Evolutionary conservation across 2,888 invertebrate species (phyloP).

Genomic region (Serripes groenlandicus): DNA sequence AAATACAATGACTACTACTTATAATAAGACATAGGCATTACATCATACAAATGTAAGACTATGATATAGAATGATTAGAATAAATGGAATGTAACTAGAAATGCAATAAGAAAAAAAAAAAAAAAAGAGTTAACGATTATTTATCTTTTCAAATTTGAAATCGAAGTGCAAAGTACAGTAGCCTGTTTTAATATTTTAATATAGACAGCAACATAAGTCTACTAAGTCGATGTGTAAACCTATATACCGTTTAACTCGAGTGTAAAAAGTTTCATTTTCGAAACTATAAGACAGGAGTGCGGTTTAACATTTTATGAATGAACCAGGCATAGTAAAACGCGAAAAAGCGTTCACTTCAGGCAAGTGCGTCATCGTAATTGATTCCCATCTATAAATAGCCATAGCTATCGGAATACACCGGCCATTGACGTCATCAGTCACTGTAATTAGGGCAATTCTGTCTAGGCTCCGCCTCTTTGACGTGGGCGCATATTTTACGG

Average conservation of each 20-base stretch:
- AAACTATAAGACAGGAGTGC: background rate
- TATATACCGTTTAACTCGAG: slow-evolving; percentile 14
- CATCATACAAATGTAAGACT: too few species aligned
- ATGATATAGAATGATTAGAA: too few species aligned
- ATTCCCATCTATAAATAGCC: slow-evolving; percentile 63
- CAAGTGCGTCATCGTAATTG: slow-evolving; percentile 61
- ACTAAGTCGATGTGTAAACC: too few species aligned
- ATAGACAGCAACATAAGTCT: too few species aligned
- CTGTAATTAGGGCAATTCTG: slow-evolving; percentile 56
- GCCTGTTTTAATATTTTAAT: too few species aligned
- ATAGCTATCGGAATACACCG: slow-evolving; percentile 60
- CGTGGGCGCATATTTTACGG: slow-evolving; percentile 60
- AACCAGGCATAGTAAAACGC: slow-evolving; percentile 31
- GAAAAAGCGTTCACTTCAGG: slow-evolving; percentile 7
- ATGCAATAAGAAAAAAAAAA: too few species aligned
- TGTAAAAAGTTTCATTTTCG: slow-evolving; percentile 15
- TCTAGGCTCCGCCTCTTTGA: slow-evolving; percentile 74
- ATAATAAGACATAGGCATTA: too few species aligned
- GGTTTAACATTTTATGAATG: slow-evolving; percentile 45
- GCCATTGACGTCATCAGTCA: slow-evolving; percentile 66
- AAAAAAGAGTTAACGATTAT: too few species aligned
- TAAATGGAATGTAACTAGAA: too few species aligned
- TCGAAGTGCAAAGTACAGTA: too few species aligned
- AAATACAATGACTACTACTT: too few species aligned
- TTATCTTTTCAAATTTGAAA: too few species aligned